These are phyloP conservation scores for Ptilodon capucinus DNA, from an alignment of 2,888 invertebrate genomes.

Conservation along the genomic window DNA sequence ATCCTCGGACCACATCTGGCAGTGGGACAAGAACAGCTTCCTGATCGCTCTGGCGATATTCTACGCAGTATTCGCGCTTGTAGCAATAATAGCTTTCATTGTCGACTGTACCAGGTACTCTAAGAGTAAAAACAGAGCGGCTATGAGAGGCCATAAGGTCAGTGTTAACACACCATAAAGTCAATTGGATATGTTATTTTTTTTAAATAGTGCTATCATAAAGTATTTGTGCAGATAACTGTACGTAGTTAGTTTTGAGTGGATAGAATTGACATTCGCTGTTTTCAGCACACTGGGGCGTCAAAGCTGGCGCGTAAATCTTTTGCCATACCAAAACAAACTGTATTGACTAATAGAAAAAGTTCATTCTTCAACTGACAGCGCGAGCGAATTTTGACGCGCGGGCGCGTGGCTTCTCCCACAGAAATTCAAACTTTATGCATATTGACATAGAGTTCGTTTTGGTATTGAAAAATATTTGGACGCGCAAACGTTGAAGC, in stretches of 20 bases:
- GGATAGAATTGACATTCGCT: not conserved
- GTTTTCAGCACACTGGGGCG: too few relatives aligned
- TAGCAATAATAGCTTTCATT: slow-evolving; percentile 84
- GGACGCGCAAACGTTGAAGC: too few relatives aligned
- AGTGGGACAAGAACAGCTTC: slow-evolving; percentile 79
- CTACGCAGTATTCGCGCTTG: slow-evolving; percentile 83
- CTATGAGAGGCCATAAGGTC: slow-evolving; percentile 76
- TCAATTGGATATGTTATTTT: not conserved
- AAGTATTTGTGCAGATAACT: not conserved
- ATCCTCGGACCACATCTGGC: slow-evolving; percentile 68
- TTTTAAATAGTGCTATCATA: not conserved
- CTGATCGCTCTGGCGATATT: slow-evolving; percentile 84
- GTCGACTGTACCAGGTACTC: slow-evolving; percentile 81
- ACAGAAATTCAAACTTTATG: too few relatives aligned
- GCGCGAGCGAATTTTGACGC: too few relatives aligned
- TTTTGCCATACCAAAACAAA: too few relatives aligned
- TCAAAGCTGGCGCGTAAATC: too few relatives aligned
- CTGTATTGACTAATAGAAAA: too few relatives aligned
- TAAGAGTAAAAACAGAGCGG: slow-evolving; percentile 76
- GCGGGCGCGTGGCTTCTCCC: too few relatives aligned
- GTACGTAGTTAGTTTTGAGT: not conserved
- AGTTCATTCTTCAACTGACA: too few relatives aligned
- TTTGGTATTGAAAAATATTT: too few relatives aligned
- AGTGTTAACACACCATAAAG: slow-evolving; percentile 84
- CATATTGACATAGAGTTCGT: too few relatives aligned